Evolutionary conservation across 2,888 invertebrate species (phyloP), one percentile per base, ranked within the genome.

Genomic region (Tillus elongatus): DNA sequence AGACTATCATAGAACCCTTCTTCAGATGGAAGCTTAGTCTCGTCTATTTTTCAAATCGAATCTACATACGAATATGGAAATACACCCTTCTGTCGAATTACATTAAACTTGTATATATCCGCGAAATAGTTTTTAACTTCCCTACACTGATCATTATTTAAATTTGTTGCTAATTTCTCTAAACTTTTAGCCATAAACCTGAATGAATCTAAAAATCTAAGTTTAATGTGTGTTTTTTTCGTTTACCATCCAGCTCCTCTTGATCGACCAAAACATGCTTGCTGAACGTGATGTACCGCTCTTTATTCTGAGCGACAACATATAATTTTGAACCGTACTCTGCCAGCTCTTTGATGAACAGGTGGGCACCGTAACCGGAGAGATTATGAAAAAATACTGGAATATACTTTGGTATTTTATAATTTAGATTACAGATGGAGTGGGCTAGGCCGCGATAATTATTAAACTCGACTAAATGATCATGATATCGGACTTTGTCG

Each of bases 1-100:
- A 54, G 13, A 9, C 14, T 31, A 40, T 45, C 53, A 39, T 45
- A 52, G 46, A 58, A 56, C 3, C 32, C 4, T 13, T 43, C 35
- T 35, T 39, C 46, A 6, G 33, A 3, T 14, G 56, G 58, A 40
- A 60, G 40, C n/a, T 28, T 2, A 4, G 40, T 44, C 6, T 52
- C 49, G 3, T 50, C 29, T 6, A 57, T 24, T 44, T 49, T 54
- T 9, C 40, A 41, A 40, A 30, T 44, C 3, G 28, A 30, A 30
- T 52, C 45, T 3, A 60, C 31, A 37, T 55, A 57, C 2, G 58
- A 56, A 41, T 53, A 40, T 47, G 56, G 55, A 40, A 60, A 58
- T 9, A 57, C 44, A 2, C 54, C 54, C 39, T 56, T 58, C 13
- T 44, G 13, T 8, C 30, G 40, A 4, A 51, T n/a, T 4, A 51